Evolutionary conservation across 2,888 invertebrate genomes (phyloP).

Genomic region (Abscondita cerata): DNA sequence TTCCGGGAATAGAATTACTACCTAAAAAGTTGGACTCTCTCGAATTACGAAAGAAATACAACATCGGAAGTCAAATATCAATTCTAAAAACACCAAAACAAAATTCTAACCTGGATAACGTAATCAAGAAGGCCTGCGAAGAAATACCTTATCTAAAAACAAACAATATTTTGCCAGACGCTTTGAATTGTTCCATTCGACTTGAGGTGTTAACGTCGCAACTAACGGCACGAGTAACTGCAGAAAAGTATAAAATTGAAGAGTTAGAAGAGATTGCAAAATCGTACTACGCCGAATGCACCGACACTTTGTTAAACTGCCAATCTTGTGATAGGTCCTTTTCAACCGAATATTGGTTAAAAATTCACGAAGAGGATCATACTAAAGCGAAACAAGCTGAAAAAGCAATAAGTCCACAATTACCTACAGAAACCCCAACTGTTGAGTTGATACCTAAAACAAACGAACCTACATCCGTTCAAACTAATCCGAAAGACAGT

Average conservation of each 20-base stretch:
- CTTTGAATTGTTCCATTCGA: slow-evolving; percentile 8
- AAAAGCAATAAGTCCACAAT: background rate
- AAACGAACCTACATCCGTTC: background rate
- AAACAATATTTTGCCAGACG: slow-evolving; percentile 16
- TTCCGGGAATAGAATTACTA: slow-evolving; percentile 4
- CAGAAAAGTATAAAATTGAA: slow-evolving; percentile 8
- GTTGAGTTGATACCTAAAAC: too few species aligned
- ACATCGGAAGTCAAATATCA: slow-evolving; percentile 30
- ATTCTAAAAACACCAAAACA: slow-evolving; percentile 22
- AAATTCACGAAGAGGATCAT: slow-evolving; percentile 23
- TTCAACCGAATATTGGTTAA: slow-evolving; percentile 12
- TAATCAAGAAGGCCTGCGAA: slow-evolving; percentile 16
- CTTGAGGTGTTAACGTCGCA: slow-evolving; percentile 9
- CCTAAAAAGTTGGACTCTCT: slow-evolving; percentile 18
- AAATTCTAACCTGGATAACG: background rate
- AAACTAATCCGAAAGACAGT: background rate
- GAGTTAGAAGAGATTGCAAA: slow-evolving; percentile 13
- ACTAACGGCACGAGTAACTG: background rate
- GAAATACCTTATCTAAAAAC: slow-evolving; percentile 14
- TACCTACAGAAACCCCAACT: too few species aligned
- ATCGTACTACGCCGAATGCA: slow-evolving; percentile 12
- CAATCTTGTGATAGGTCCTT: slow-evolving; percentile 16
- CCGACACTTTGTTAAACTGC: slow-evolving; percentile 8
- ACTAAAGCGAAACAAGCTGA: background rate
- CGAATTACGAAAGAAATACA: slow-evolving; percentile 26